Percentiles rank a stretch among this genome's conserved stretches.
phyloP scores from a whole-genome alignment of 2,113 vertebrate genomes.

The Tragelaphus imberbis region DNA sequence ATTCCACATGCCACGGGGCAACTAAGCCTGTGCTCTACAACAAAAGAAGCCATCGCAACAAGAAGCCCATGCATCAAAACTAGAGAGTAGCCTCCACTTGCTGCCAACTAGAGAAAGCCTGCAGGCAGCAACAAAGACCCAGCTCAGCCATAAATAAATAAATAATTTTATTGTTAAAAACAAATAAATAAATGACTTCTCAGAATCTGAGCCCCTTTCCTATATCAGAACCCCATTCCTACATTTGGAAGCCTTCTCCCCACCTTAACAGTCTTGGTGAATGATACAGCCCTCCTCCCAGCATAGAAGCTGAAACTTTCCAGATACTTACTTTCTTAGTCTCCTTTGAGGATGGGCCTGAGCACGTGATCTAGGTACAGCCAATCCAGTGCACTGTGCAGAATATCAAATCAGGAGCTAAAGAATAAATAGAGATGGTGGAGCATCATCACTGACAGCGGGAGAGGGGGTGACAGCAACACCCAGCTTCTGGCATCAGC shows the following conservation, averaged over 20 bases:
- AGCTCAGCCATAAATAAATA: neutral
- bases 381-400: neutral
- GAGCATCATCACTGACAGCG: neutral
- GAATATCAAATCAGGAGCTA: neutral
- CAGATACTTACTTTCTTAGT: neutral
- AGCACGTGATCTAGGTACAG: neutral
- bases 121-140: neutral
- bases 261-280: neutral
- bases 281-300: neutral
- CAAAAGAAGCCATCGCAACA: neutral
- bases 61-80: neutral
- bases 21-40: neutral
- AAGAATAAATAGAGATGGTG: neutral
- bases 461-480: neutral
- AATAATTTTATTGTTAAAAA: neutral
- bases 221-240: neutral
- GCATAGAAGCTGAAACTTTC: neutral
- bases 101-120: neutral
- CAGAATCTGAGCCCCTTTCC: neutral
- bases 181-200: neutral
- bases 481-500: neutral
- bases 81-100: neutral
- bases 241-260: neutral
- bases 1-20: neutral
- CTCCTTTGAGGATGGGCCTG: neutral